phyloP scores from a whole-genome alignment of 2,113 vertebrate species.

The Perca schrenkii region DNA sequence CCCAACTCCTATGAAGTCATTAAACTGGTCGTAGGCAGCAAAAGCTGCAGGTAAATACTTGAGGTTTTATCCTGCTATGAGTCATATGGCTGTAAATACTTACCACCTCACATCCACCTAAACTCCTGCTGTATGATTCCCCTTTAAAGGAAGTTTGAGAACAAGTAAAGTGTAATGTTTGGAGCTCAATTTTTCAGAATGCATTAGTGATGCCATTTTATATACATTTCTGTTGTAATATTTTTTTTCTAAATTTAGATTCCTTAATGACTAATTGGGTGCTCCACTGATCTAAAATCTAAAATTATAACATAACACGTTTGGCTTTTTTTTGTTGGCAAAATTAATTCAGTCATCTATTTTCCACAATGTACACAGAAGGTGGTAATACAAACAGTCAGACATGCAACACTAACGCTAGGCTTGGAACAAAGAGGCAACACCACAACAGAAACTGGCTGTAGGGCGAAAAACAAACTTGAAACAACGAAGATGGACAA shows the following conservation, averaged over 20 bases:
- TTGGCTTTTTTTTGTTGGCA: not conserved
- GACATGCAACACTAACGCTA: slow-evolving; percentile 28
- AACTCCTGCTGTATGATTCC: slow-evolving; percentile 39
- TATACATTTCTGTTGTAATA: slow-evolving; percentile 3
- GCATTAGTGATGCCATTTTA: not conserved
- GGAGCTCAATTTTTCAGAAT: slow-evolving; percentile 32
- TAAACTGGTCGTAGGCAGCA: slow-evolving; percentile 76
- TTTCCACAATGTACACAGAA: slow-evolving; percentile 10
- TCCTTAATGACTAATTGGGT: not conserved
- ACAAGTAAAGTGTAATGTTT: slow-evolving; percentile 4
- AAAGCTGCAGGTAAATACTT: slow-evolving; percentile 82
- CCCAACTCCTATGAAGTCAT: slow-evolving; percentile 74
- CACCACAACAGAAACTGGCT: slow-evolving; percentile 57
- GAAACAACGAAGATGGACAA: slow-evolving; percentile 64
- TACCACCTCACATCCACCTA: slow-evolving; percentile 53
- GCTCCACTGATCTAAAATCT: not conserved
- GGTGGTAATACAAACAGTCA: slow-evolving; percentile 35
- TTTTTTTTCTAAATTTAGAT: slow-evolving; percentile 18
- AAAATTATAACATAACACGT: not conserved
- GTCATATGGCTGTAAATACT: slow-evolving; percentile 79
- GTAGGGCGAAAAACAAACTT: slow-evolving; percentile 58
- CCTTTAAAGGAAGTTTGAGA: slow-evolving; percentile 46
- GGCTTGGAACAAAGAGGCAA: slow-evolving; percentile 47
- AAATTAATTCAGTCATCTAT: slow-evolving; percentile 7
- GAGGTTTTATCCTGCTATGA: slow-evolving; percentile 70